Evolutionary conservation across 2,888 invertebrate species (phyloP), one percentile per base, ranked within the genome.

Genomic region (Rhagium mordax): DNA sequence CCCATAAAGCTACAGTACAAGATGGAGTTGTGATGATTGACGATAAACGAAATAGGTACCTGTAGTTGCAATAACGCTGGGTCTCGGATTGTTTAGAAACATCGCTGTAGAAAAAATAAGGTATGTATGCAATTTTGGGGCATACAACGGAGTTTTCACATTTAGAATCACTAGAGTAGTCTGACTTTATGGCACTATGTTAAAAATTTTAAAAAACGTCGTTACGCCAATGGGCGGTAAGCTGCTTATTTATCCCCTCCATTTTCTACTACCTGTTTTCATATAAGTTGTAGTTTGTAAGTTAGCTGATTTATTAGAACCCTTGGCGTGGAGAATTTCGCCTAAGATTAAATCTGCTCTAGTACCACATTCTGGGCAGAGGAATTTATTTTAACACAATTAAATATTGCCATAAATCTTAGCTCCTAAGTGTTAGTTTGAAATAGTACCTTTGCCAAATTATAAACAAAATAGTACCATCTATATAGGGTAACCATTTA

Each of bases 271-370:
- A 64, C 64, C 64, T 64, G 64, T 64, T 64, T 51, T 64, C 51
- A 64, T 64, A 29, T 27, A 27, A 51, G 59, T 41, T 29, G 55
- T 57, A 61, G 41, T 33, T 47, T 16, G 57, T 64, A 55, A 24
- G 55, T 55, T 55, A n/a, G 24, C 49, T 64, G 49, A 64, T 64
- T 64, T 64, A 64, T 64, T 64, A 48, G 64, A 64, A 64, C 64
- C 61, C 49, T 27, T 64, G 16, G 64, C 16, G 24, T 15, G 29
- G 21, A 49, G 47, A 47, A 48, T 47, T 62, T 47, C 27, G 55
- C n/a, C 62, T 24, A 21, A 47, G 47, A 62, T 47, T 20, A 61
- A 61, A 62, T 62, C 64, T 64, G 16, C 27, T 64, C 49, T 49
- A 62, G 16, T 61, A 61, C 41, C 41, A 47, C 64, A 49, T 49